These are phyloP conservation scores for Aphidius ervi DNA, from an alignment of 1,140 invertebrate species.

Conservation along the genomic window DNA sequence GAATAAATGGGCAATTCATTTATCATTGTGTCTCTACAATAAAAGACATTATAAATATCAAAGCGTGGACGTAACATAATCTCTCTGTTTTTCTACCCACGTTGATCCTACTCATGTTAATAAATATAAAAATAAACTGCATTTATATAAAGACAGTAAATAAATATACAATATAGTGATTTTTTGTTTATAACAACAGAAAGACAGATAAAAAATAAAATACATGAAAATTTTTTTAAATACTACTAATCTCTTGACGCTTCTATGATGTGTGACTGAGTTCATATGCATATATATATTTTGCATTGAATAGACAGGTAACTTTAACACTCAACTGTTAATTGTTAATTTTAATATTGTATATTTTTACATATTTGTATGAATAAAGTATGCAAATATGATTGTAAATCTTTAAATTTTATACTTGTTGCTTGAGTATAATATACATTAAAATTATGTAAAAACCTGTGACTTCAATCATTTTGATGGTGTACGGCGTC, in stretches of 20 bases:
- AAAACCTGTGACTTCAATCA: constrained; percentile 28
- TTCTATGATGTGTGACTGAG: constrained; percentile 24
- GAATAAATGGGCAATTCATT: no score
- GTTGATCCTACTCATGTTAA: no score
- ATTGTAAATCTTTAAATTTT: neutral
- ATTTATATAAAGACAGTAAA: no score
- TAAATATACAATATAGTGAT: no score
- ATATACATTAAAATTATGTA: constrained; percentile 3
- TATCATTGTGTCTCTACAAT: no score
- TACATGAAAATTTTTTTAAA: constrained; percentile 9
- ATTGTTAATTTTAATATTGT: constrained; percentile 34
- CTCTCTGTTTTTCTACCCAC: no score
- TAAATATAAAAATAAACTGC: no score
- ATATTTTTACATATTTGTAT: neutral
- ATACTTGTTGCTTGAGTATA: no score
- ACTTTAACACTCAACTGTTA: constrained; percentile 31
- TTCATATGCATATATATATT: constrained; percentile 44
- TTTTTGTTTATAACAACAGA: no score
- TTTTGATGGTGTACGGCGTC: constrained; percentile 27
- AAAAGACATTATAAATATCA: no score
- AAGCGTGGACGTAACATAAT: no score
- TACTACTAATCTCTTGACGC: constrained; percentile 24
- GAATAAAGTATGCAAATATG: neutral
- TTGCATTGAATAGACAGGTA: constrained; percentile 42
- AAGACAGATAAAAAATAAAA: no score